Percentiles rank a stretch among this genome's conserved stretches.
Conservation (phyloP, 2,797 vertebrate genomes). For the Syndactyla subalaris region DNA sequence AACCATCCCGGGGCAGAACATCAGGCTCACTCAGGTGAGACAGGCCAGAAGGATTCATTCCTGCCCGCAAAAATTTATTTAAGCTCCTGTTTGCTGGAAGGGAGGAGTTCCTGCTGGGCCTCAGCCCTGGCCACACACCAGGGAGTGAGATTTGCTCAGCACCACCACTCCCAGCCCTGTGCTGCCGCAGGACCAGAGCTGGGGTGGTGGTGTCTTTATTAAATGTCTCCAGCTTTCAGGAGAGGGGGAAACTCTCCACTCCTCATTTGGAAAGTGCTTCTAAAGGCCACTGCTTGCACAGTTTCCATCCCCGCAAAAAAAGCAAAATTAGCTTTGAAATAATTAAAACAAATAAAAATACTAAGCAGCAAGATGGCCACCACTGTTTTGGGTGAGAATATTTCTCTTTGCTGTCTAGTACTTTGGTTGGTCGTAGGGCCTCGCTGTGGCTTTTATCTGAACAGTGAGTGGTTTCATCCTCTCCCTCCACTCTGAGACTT, state of each 20-base stretch:
- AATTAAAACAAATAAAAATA: background rate
- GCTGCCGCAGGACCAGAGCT: fast-evolving
- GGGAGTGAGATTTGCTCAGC: background rate
- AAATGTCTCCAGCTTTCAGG: background rate
- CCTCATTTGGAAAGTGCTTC: background rate
- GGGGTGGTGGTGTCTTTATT: background rate
- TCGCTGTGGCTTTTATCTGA: background rate
- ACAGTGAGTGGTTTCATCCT: background rate
- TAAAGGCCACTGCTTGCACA: background rate
- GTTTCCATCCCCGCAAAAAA: fast-evolving
- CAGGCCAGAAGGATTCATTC: background rate
- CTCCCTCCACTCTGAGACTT: background rate
- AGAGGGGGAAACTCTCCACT: background rate
- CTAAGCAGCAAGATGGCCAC: background rate
- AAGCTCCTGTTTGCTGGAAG: background rate
- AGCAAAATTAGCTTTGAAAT: background rate
- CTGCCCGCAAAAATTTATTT: background rate
- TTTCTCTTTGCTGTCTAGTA: background rate
- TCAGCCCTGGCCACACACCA: fast-evolving
- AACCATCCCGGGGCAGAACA: background rate
- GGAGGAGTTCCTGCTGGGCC: background rate
- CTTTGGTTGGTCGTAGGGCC: background rate
- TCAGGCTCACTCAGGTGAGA: background rate
- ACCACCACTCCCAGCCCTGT: background rate
- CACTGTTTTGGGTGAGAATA: background rate